Conservation (phyloP, 2,888 invertebrate species). For the Resseliella maxima region DNA sequence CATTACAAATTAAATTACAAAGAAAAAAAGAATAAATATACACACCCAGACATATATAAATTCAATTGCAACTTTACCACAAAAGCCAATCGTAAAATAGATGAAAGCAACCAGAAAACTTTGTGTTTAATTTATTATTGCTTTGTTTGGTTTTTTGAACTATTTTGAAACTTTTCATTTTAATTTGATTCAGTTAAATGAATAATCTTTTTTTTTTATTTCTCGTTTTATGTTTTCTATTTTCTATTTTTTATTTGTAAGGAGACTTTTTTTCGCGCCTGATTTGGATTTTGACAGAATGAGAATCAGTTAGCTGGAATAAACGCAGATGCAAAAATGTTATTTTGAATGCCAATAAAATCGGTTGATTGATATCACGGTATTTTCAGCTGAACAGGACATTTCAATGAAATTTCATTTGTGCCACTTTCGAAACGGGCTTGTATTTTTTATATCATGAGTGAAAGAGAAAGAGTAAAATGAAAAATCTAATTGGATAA, state of each 20-base stretch:
- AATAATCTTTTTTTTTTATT: neutral
- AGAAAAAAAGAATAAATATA: neutral
- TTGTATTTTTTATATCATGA: neutral
- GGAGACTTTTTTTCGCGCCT: neutral
- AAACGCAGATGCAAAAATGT: neutral
- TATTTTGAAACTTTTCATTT: neutral
- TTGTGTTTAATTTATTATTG: neutral
- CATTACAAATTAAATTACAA: neutral
- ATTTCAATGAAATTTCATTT: neutral
- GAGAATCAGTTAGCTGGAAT: neutral
- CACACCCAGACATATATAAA: neutral
- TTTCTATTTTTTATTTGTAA: neutral
- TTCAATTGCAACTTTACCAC: neutral
- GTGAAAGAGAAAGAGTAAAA: neutral
- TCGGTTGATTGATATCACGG: neutral
- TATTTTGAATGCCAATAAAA: neutral
- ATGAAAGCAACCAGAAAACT: neutral
- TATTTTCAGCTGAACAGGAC: neutral
- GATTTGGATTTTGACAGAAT: neutral
- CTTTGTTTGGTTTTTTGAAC: neutral
- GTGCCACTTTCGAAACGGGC: neutral
- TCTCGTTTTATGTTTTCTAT: too few relatives aligned
- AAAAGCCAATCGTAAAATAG: neutral
- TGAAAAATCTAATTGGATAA: neutral
- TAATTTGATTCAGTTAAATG: neutral